phyloP scores from a whole-genome alignment of 2,113 vertebrate genomes.

The Nothoprocta perdicaria region DNA sequence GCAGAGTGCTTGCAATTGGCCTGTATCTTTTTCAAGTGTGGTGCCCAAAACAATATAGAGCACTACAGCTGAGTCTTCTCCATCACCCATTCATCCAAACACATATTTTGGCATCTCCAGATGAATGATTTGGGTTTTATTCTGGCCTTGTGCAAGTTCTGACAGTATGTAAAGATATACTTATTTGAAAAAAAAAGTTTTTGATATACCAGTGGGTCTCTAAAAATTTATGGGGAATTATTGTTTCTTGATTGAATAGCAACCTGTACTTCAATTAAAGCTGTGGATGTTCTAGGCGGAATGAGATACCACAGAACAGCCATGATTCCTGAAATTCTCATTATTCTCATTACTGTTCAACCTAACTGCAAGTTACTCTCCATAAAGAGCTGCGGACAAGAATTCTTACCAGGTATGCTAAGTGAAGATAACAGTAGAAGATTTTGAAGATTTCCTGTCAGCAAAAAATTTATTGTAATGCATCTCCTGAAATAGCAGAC shows the following conservation, averaged over 20 bases:
- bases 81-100: not conserved
- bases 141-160: conserved; percentile 1
- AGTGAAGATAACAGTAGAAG: not conserved
- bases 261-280: not conserved
- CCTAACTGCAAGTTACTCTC: not conserved
- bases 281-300: not conserved
- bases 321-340: not conserved
- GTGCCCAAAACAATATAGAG: not conserved
- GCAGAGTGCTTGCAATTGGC: not conserved
- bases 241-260: not conserved
- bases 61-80: not conserved
- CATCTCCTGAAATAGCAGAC: not conserved
- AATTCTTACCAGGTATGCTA: not conserved
- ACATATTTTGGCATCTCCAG: conserved; percentile 7
- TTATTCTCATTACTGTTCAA: not conserved
- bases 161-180: not conserved
- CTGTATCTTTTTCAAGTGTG: not conserved
- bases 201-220: not conserved
- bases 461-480: not conserved
- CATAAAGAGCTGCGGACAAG: not conserved
- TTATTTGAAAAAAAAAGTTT: not conserved
- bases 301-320: not conserved
- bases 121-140: conserved; percentile 9
- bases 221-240: not conserved
- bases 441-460: not conserved